These are phyloP conservation scores for Blennius ocellaris DNA, from an alignment of 2,113 vertebrate genomes.

Conservation along the genomic window DNA sequence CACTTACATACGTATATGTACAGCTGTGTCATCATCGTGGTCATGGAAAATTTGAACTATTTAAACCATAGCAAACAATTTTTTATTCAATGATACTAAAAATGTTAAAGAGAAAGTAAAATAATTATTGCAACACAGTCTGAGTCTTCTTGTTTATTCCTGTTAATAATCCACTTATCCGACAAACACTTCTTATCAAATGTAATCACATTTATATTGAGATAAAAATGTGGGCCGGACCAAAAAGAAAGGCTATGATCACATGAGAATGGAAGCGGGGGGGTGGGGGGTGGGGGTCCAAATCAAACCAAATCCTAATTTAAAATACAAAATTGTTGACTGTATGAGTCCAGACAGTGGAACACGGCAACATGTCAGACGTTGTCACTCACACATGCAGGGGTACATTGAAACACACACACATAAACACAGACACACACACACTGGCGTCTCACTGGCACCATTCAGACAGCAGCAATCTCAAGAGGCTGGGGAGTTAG, in stretches of 20 bases:
- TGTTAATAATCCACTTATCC: constrained; percentile 35
- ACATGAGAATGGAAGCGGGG: background rate
- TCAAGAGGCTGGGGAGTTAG: constrained; percentile 57
- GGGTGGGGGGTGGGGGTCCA: too few species aligned
- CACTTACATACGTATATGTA: too few species aligned
- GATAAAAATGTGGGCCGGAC: background rate
- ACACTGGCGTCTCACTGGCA: constrained; percentile 73
- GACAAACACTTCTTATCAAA: background rate
- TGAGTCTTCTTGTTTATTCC: background rate
- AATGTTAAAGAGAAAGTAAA: too few species aligned
- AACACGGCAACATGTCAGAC: constrained; percentile 22
- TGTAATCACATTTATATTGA: background rate
- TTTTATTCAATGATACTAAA: too few species aligned
- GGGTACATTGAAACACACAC: background rate
- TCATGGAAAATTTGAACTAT: background rate
- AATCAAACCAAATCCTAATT: background rate
- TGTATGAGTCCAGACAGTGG: constrained; percentile 36
- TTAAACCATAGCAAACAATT: background rate
- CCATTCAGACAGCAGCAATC: constrained; percentile 61
- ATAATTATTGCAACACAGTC: background rate
- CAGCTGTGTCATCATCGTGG: background rate
- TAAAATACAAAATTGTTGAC: constrained; percentile 21
- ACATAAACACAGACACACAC: constrained; percentile 34
- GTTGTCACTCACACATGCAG: constrained; percentile 10
- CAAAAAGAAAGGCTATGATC: background rate